A percentile compares a stretch with the other conserved stretches of the same genome.
Conservation (phyloP, 2,888 invertebrate species). For the Willowsia nigromaculata region DNA sequence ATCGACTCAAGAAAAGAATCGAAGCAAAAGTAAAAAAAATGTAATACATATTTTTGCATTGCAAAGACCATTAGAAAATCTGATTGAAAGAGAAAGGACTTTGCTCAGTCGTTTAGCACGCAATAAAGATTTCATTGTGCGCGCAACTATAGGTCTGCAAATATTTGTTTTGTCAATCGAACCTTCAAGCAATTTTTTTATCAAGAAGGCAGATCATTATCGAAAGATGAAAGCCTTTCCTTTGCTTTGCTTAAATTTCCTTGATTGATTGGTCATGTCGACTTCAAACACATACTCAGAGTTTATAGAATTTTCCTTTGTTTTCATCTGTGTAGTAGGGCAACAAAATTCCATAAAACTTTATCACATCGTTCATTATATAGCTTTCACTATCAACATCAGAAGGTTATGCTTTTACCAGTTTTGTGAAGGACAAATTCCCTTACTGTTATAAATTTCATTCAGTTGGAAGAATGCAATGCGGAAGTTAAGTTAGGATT, state of each 20-base stretch:
- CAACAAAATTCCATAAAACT: not conserved
- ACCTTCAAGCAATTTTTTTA: not conserved
- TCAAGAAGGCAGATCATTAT: not conserved
- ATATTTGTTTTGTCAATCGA: not conserved
- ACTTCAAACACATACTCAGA: too few relatives aligned
- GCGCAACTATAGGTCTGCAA: not conserved
- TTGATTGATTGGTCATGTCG: not conserved
- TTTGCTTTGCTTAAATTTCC: not conserved
- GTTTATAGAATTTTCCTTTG: not conserved
- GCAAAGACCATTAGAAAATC: not conserved
- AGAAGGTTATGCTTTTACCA: not conserved
- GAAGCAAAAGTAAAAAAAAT: too few relatives aligned
- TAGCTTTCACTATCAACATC: conserved; percentile 20
- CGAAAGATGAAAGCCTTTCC: not conserved
- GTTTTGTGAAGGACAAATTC: not conserved
- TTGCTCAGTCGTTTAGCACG: not conserved
- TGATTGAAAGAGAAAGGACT: conserved; percentile 22
- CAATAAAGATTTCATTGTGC: not conserved
- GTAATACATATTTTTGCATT: too few relatives aligned
- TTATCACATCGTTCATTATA: not conserved
- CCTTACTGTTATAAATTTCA: not conserved
- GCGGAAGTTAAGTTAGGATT: conserved; percentile 26
- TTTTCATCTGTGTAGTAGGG: not conserved
- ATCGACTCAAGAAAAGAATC: too few relatives aligned
- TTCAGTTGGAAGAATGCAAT: not conserved